These are phyloP conservation scores for Cryptotermes secundus DNA, from an alignment of 1,140 invertebrate genomes.

Conservation along the genomic window DNA sequence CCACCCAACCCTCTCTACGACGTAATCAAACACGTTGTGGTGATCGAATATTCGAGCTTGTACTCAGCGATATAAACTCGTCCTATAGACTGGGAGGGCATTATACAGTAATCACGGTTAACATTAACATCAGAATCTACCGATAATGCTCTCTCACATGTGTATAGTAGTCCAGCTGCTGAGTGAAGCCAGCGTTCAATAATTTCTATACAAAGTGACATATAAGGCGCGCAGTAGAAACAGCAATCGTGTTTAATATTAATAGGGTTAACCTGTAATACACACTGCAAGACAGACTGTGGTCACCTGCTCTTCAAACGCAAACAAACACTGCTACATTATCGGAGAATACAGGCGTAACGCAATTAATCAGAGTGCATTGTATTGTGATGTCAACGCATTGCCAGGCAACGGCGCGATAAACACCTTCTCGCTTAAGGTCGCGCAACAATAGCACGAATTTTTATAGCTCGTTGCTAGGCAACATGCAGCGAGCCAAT, in stretches of 20 bases:
- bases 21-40: constrained; percentile 16
- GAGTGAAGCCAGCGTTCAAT: not conserved
- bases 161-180: not conserved
- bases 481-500: no score
- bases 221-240: not conserved
- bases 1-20: not conserved
- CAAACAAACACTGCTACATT: not conserved
- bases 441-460: no score
- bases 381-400: no score
- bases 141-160: not conserved
- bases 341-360: not conserved
- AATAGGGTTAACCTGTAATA: not conserved
- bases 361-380: not conserved
- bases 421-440: no score
- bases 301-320: not conserved
- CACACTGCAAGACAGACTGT: not conserved
- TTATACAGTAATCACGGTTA: constrained; percentile 20
- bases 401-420: no score
- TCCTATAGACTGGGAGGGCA: not conserved
- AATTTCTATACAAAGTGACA: not conserved
- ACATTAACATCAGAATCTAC: constrained; percentile 5
- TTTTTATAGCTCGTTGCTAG: no score
- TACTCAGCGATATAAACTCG: constrained; percentile 5
- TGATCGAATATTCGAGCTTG: constrained; percentile 1
- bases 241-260: not conserved